Base-by-base conservation (phyloP, 53 echinoderm and acorn worm genomes). In the Luidia sarsii region DNA sequence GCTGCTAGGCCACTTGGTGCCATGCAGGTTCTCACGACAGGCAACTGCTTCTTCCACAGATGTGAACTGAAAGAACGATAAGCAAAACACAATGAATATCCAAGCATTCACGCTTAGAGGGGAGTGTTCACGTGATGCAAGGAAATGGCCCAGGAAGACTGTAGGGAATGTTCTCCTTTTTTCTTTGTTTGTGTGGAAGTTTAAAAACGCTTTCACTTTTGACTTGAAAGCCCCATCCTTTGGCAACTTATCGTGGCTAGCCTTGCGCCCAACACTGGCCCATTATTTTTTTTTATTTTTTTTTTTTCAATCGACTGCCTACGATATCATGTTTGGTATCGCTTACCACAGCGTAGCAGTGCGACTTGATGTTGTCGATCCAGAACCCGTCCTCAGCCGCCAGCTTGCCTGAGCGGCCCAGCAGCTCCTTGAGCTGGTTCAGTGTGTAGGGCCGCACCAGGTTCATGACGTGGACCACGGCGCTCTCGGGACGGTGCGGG, bases 281-380 rank as follows among this genome's bases (percentile, higher is more conserved):
- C n/a, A n/a, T n/a, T n/a, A n/a, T n/a, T n/a, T n/a, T n/a, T n/a
- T n/a, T n/a, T n/a, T n/a, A n/a, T n/a, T n/a, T n/a, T n/a, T n/a
- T n/a, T n/a, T n/a, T n/a, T n/a, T n/a, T n/a, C n/a, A n/a, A n/a
- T n/a, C n/a, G n/a, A n/a, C n/a, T n/a, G n/a, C n/a, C n/a, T n/a
- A n/a, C n/a, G n/a, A n/a, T n/a, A n/a, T n/a, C n/a, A n/a, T n/a
- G n/a, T n/a, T n/a, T n/a, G n/a, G n/a, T n/a, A n/a, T n/a, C n/a
- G n/a, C 99, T 87, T 62, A 99, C 99, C 46, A 85, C 87, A 16
- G 85, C 99, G 70, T 67, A 91, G 61, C 93, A 93, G 48, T 99
- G 94, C 15, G 99, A 99, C 68, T 99, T 99, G 77, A 99, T 94
- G 68, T 84, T 94, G 60, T 99, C 91, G 21, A 99, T 99, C 99